phyloP scores from a whole-genome alignment of 2,113 vertebrate genomes.

The Cyanocitta stelleri region DNA sequence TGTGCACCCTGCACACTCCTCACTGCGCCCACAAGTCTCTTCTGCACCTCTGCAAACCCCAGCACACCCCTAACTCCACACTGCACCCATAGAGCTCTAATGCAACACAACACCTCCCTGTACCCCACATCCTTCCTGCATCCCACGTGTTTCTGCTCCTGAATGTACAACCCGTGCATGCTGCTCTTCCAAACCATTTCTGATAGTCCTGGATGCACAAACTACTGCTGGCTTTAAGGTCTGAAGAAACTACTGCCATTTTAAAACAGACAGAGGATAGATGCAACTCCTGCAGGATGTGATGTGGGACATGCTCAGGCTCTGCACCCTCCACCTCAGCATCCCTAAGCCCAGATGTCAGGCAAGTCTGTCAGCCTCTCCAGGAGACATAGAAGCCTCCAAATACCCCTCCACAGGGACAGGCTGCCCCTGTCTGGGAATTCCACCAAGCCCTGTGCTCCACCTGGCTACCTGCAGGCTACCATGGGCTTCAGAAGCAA shows the following conservation, averaged over 20 bases:
- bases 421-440: not conserved
- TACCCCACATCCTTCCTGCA: not conserved
- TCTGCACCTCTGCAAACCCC: not conserved
- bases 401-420: not conserved
- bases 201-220: not conserved
- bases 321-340: not conserved
- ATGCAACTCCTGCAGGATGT: not conserved
- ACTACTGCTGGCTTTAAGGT: not conserved
- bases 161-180: fast-evolving
- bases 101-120: not conserved
- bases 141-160: fast-evolving
- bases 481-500: not conserved
- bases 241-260: not conserved
- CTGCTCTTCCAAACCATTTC: not conserved
- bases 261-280: not conserved
- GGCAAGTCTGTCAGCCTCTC: not conserved
- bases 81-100: not conserved
- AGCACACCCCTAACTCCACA: not conserved
- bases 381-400: not conserved
- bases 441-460: not conserved
- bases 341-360: not conserved
- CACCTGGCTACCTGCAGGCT: not conserved
- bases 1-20: not conserved
- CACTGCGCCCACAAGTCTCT: not conserved
- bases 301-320: not conserved